Evolutionary conservation across 2,888 invertebrate species (phyloP), one percentile per base, ranked within the genome.

Genomic region (Caenorhabditis sp.): DNA sequence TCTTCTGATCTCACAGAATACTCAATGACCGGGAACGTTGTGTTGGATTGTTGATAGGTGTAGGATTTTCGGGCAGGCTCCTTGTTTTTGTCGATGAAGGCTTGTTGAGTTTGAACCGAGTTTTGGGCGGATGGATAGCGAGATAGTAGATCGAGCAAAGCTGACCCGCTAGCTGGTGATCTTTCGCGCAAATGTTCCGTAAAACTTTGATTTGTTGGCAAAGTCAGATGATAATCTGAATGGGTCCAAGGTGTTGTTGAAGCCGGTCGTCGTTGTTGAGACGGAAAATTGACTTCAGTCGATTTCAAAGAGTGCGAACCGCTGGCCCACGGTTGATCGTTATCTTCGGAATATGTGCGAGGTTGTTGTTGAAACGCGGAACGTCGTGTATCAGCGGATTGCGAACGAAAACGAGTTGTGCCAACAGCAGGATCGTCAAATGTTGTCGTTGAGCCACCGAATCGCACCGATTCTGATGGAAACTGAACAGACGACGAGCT

Each of bases 161-260:
- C 82, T 31, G 82, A 78, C 50, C 79, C 76, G 62, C 77, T 77
- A n/a, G 78, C 73, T 26, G 82, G 82, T 31, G 78, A 78, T 67
- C 79, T 66, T 64, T 82, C 80, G 36, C 78, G 76, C 55, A 82
- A 75, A 62, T 80, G 79, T 71, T 79, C 77, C 53, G 69, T 50
- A 66, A 75, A 75, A 59, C 23, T 63, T 19, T 55, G 55, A 14
- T 67, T 60, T 55, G 73, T 59, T 17, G 73, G 68, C 23, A 72
- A 64, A 58, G 67, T 64, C 58, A 72, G 64, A 62, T 68, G 66
- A 60, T 69, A 63, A 62, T 74, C 69, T 12, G 66, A 66, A 36
- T 75, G 66, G 26, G 59, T 54, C 69, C 69, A 75, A n/a, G 69
- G 73, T 31, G 73, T 74, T 26, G 69, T 69, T 2, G 75, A 75